These are phyloP conservation scores for Festucalex cinctus DNA, from an alignment of 2,113 vertebrate genomes.

Conservation along the genomic window DNA sequence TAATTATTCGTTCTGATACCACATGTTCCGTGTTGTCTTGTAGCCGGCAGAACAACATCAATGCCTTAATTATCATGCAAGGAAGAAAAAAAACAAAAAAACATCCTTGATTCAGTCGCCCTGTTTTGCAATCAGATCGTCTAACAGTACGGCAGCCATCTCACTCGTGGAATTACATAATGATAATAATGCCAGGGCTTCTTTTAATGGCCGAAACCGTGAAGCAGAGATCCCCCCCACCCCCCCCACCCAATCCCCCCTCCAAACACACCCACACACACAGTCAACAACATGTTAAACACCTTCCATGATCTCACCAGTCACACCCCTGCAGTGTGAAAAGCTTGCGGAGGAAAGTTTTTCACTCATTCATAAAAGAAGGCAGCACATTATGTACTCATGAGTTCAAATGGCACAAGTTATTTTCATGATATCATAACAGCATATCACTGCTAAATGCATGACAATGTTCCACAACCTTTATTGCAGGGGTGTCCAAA, in stretches of 20 bases:
- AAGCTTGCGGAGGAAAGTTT: not conserved
- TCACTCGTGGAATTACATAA: constrained; percentile 17
- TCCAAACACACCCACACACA: not conserved
- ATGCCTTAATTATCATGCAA: constrained; percentile 8
- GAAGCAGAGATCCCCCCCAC: constrained; percentile 18
- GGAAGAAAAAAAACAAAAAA: not conserved
- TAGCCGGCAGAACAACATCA: constrained; percentile 1
- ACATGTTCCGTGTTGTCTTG: constrained; percentile 6
- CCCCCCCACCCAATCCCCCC: constrained; percentile 1
- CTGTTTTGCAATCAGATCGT: not conserved
- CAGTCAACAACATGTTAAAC: constrained; percentile 2
- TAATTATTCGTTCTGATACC: constrained; percentile 8
- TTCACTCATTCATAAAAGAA: not conserved
- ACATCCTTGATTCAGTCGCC: not conserved
- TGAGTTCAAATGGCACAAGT: not conserved
- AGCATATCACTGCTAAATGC: too few relatives aligned
- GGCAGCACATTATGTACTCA: not conserved
- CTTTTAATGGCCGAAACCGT: not conserved
- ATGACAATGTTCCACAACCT: too few relatives aligned
- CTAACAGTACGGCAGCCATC: constrained; percentile 3
- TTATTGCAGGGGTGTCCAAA: too few relatives aligned
- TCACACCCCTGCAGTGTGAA: not conserved
- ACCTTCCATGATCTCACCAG: not conserved
- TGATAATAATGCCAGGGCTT: constrained; percentile 25
- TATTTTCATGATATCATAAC: too few relatives aligned